Percentiles rank a stretch among this genome's conserved stretches.
Evolutionary conservation across 2,888 invertebrate species (phyloP).

Genomic region (Tachina lurida): DNA sequence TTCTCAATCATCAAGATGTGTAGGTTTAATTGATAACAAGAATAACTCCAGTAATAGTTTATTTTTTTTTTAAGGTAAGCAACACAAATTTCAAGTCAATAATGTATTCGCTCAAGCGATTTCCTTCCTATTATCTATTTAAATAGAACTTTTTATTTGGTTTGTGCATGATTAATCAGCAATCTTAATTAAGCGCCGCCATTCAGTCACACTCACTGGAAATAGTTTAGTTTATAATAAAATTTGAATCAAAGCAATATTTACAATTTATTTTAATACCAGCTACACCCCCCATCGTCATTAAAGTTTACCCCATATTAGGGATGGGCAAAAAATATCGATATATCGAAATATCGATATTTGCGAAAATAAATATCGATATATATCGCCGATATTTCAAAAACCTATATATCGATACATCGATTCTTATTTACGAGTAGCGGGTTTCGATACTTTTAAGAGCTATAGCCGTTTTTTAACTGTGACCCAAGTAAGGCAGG

Average conservation of each 20-base stretch:
- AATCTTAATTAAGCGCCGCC: neutral
- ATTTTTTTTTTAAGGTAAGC: conserved; percentile 29
- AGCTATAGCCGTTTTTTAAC: no score
- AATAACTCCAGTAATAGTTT: conserved; percentile 16
- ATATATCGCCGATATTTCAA: no score
- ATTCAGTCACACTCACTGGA: neutral
- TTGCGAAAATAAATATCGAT: no score
- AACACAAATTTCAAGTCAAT: conserved; percentile 32
- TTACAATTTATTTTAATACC: neutral
- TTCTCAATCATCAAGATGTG: conserved; percentile 47
- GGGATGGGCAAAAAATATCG: no score
- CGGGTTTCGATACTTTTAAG: no score
- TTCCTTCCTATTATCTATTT: conserved; percentile 9
- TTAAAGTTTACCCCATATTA: no score
- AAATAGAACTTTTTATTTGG: neutral
- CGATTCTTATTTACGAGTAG: no score
- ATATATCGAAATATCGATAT: no score
- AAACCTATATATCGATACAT: no score
- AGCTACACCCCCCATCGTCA: no score
- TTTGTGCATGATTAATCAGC: neutral
- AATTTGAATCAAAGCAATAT: neutral
- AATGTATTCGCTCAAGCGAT: conserved; percentile 11
- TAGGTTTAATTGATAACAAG: conserved; percentile 58
- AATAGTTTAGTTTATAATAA: neutral
- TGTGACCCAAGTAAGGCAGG: no score